phyloP scores from a whole-genome alignment of 2,888 invertebrate genomes.

The Rhaphigaster nebulosa region DNA sequence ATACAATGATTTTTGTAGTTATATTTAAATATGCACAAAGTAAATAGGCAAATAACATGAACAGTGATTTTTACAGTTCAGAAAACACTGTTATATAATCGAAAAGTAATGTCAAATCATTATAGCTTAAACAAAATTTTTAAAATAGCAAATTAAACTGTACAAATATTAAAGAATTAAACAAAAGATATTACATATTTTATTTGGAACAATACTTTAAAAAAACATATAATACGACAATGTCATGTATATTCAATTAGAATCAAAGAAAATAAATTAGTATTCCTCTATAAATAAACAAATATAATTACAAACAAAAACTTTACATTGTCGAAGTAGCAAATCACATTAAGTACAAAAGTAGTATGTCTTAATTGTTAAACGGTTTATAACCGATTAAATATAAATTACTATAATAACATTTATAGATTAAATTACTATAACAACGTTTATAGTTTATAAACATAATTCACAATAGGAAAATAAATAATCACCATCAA shows the following conservation, averaged over 20 bases:
- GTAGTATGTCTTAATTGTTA: background rate
- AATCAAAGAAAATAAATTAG: background rate
- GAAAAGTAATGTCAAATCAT: background rate
- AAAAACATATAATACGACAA: background rate
- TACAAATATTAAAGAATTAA: background rate
- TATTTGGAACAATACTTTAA: background rate
- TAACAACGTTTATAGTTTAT: background rate
- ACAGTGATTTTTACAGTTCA: background rate
- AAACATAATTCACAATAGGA: background rate
- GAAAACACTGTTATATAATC: background rate
- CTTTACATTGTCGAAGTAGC: background rate
- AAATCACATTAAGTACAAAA: constrained; percentile 20
- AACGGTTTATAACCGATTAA: background rate
- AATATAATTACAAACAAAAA: background rate
- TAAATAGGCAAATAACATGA: background rate
- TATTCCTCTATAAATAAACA: background rate
- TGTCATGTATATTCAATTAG: constrained; percentile 6
- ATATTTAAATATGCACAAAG: background rate
- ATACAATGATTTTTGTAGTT: background rate
- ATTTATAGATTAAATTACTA: background rate
- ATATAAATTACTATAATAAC: background rate
- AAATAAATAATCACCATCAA: background rate
- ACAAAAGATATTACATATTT: background rate
- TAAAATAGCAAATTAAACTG: background rate
- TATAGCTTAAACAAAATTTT: background rate